phyloP scores from a whole-genome alignment of 2,888 invertebrate genomes.

The Panopea generosa region DNA sequence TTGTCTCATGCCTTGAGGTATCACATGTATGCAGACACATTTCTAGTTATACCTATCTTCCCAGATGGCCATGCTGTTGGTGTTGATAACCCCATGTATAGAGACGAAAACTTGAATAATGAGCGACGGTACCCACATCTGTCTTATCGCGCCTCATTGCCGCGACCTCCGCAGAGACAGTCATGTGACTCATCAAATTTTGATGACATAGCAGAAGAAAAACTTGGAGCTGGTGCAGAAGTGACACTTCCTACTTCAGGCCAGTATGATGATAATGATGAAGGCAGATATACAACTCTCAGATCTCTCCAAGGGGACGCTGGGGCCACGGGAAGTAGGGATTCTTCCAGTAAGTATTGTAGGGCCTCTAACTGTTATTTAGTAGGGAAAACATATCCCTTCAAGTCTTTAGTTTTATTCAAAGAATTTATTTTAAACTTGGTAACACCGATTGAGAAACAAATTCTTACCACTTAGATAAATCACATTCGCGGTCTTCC shows the following conservation, averaged over 20 bases:
- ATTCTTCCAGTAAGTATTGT: too few relatives aligned
- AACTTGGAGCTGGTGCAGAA: constrained; percentile 35
- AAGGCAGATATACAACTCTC: constrained; percentile 50
- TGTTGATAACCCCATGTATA: constrained; percentile 49
- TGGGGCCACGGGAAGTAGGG: not conserved
- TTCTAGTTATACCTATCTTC: too few relatives aligned
- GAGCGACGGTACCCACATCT: constrained; percentile 54
- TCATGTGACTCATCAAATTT: constrained; percentile 23
- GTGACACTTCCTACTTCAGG: constrained; percentile 7
- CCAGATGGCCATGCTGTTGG: constrained; percentile 35
- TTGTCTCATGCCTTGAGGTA: too few relatives aligned
- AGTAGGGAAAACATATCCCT: too few relatives aligned
- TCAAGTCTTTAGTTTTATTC: too few relatives aligned
- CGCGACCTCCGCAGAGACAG: constrained; percentile 23
- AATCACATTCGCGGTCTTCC: too few relatives aligned
- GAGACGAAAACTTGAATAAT: constrained; percentile 40
- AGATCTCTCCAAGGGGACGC: constrained; percentile 21
- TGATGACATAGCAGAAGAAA: constrained; percentile 37
- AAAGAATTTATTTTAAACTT: too few relatives aligned
- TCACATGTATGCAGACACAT: too few relatives aligned
- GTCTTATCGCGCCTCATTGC: constrained; percentile 14
- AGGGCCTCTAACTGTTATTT: too few relatives aligned
- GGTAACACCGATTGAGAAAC: too few relatives aligned
- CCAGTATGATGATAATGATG: constrained; percentile 49
- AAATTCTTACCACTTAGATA: too few relatives aligned